phyloP scores from a whole-genome alignment of 2,888 invertebrate species.

The Tinea trinotella region DNA sequence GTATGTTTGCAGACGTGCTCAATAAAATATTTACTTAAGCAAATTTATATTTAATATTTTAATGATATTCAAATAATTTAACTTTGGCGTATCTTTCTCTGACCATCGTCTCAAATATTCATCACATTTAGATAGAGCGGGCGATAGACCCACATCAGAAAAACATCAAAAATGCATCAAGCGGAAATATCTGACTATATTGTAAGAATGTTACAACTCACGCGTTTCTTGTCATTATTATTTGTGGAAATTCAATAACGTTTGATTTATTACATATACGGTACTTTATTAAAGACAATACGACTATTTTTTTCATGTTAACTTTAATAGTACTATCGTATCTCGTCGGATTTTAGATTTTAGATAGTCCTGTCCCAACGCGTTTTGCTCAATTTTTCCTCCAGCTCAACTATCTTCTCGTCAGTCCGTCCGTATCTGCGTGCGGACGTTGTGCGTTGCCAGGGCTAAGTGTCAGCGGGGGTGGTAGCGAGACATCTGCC shows the following conservation, averaged over 20 bases:
- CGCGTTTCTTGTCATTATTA: slow-evolving; percentile 26
- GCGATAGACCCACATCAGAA: slow-evolving; percentile 73
- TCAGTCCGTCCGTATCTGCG: too few species aligned
- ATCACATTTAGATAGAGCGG: slow-evolving; percentile 69
- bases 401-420: too few species aligned
- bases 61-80: slow-evolving; percentile 17
- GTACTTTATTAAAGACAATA: too few species aligned
- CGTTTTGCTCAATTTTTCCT: too few species aligned
- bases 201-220: slow-evolving; percentile 60
- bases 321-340: too few species aligned
- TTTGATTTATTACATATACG: background rate
- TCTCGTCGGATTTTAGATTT: too few species aligned
- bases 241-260: background rate
- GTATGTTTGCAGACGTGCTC: too few species aligned
- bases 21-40: background rate
- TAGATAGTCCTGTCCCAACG: too few species aligned
- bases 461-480: too few species aligned
- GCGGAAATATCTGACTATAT: slow-evolving; percentile 62
- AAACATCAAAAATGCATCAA: slow-evolving; percentile 74
- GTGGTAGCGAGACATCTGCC: too few species aligned
- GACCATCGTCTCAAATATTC: slow-evolving; percentile 63
- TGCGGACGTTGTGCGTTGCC: too few species aligned
- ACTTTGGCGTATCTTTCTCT: slow-evolving; percentile 43
- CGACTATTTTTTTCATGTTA: too few species aligned
- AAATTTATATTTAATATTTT: background rate